Evolutionary conservation across 1,140 invertebrate species (phyloP), one percentile per base, ranked within the genome.

Genomic region (Scaptomyza pallida): DNA sequence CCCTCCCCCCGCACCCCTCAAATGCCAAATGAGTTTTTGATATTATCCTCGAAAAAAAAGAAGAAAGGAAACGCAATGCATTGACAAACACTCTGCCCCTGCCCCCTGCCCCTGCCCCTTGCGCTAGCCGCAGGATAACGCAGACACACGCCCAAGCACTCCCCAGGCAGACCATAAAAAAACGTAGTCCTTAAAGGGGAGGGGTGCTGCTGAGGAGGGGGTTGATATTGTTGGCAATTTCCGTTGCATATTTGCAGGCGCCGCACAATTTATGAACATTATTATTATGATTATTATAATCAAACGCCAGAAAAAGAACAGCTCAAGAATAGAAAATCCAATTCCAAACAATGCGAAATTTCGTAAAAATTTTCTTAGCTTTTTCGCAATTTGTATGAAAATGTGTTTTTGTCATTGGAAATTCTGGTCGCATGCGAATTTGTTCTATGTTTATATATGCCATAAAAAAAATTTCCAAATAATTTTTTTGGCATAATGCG

Each of bases 191-290:
- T 35, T 12, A 23, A 1, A 26, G 26, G 48, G 50, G 26, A 23
- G 35, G n/a, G 23, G 21, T 30, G 60, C n/a, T n/a, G 59, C 57
- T 23, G 9, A 6, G 5, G 26, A 8, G 33, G 12, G 33, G 12
- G 1, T 64, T 56, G 17, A 50, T 56, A 75, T 67, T 83, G 71
- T 83, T 65, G 47, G 64, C 82, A 86, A 88, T 85, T 86, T 85
- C 81, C 81, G 77, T 71, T 88, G 82, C 81, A 86, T 86, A 88
- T 82, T 86, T 86, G 82, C 74, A 88, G 82, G 82, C 77, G 74
- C 51, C 81, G 48, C 73, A 77, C n/a, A 86, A 77, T 86, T 86
- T 85, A 83, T 83, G 81, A 83, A 76, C 72, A 72, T 51, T 64
- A 71, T 75, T 72, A 71, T 75, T 68, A 72, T 51, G 61, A 67